Evolutionary conservation across 2,113 vertebrate genomes (phyloP).

Genomic region (Cranoglanis bouderius): DNA sequence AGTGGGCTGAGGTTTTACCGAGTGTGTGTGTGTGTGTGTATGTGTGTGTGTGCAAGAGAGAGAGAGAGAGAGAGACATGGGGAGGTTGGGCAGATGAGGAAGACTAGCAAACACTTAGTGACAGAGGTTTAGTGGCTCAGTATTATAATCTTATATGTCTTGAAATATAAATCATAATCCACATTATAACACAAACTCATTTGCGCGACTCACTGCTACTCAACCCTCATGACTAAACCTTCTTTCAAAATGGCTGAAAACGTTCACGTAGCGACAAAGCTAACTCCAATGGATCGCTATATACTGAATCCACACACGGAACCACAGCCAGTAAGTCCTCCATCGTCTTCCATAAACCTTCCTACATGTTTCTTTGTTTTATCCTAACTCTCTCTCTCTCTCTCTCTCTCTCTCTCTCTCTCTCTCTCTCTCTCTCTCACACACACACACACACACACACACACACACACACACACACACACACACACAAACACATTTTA

Average conservation of each 20-base stretch:
- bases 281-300: not conserved
- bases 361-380: conserved; percentile 10
- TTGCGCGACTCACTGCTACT: not conserved
- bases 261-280: not conserved
- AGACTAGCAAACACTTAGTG: not conserved
- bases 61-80: conserved; percentile 20
- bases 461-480: no score
- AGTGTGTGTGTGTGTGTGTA: conserved; percentile 9
- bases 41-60: conserved; percentile 1
- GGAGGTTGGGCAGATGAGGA: not conserved
- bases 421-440: no score
- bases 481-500: not conserved
- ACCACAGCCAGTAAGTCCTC: not conserved
- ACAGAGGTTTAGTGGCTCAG: not conserved
- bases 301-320: not conserved
- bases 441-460: no score
- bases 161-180: not conserved
- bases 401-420: not conserved
- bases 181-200: not conserved
- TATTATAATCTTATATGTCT: not conserved
- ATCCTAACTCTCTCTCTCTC: conserved; percentile 13
- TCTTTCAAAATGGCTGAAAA: not conserved
- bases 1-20: conserved; percentile 38
- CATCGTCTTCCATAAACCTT: not conserved
- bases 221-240: not conserved